phyloP scores from a whole-genome alignment of 2,888 invertebrate genomes.

The Reticulitermes lucifugus region DNA sequence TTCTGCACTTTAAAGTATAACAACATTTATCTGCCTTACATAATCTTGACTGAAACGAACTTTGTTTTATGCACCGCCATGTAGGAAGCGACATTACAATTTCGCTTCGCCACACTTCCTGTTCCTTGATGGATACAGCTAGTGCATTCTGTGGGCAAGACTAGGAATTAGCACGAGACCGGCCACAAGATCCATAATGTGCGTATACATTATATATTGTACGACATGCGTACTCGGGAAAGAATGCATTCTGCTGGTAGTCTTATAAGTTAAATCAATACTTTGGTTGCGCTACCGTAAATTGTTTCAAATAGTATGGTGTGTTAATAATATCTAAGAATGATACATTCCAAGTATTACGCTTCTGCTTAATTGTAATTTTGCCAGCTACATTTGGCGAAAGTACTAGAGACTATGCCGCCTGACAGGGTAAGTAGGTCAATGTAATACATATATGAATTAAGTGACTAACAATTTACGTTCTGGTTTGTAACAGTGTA shows the following conservation, averaged over 20 bases:
- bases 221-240: not conserved
- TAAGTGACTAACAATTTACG: not conserved
- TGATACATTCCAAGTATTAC: not conserved
- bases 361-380: not conserved
- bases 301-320: slow-evolving; percentile 22
- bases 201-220: no score
- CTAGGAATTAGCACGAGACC: not conserved
- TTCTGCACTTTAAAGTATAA: no score
- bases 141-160: not conserved
- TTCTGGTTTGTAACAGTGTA: not conserved
- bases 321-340: not conserved
- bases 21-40: no score
- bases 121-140: not conserved
- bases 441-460: not conserved
- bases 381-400: not conserved
- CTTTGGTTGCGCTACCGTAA: not conserved
- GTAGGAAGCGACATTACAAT: no score
- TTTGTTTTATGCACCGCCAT: no score
- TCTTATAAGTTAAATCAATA: not conserved
- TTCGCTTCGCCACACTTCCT: no score
- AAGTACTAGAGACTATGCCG: not conserved
- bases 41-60: no score
- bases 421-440: slow-evolving; percentile 27
- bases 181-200: not conserved
- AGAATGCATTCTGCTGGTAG: not conserved